Evolutionary conservation across 92 coral and sea anemone genomes (phyloP), one percentile per base, ranked within the genome.

Genomic region (Porites rus): DNA sequence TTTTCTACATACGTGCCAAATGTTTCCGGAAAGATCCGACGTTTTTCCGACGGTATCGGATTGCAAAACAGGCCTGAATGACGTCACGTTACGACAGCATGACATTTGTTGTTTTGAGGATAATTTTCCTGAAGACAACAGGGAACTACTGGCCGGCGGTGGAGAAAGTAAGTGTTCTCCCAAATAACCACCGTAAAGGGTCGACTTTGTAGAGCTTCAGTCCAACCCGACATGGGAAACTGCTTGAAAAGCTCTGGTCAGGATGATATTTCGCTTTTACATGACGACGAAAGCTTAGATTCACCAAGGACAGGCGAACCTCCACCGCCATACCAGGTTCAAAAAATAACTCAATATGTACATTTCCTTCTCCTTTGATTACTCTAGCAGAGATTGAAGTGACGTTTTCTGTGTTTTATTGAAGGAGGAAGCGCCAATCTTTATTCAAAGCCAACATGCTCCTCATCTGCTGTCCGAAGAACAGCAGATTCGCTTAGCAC

Each of bases 251-350:
- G 92, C 86, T 83, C 99, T 80, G 96, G 97, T 18, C 98, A 96
- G 70, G 99, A 97, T 81, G 99, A 97, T 85, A 97, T 97, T 90
- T 97, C 99, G 25, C 93, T 97, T 72, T 79, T 97, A 75, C 99
- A 93, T 78, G 99, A 93, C 80, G 99, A 97, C 85, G 99, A 95
- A 74, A 94, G 92, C 67, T 77, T 94, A 72, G 98, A 97, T 90
- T 90, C 99, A 62, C 99, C 98, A 70, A 92, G 91, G 50, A 78
- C 88, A 67, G 98, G 97, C 81, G 98, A 97, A 90, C 98, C 98
- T 56, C 98, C 98, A 67, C 99, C 99, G 90, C 99, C 99, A 80
- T 97, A 97, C 90, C 99, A 97, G 92, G 99, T 97, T 25, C 12
- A 71, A 10, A 14, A 58, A 70, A 46, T 14, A 52, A 65, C 16